A percentile compares a stretch with the other conserved stretches of the same genome.
Evolutionary conservation across 1,140 invertebrate species (phyloP).

Genomic region (Lamellibrachia luymesi): DNA sequence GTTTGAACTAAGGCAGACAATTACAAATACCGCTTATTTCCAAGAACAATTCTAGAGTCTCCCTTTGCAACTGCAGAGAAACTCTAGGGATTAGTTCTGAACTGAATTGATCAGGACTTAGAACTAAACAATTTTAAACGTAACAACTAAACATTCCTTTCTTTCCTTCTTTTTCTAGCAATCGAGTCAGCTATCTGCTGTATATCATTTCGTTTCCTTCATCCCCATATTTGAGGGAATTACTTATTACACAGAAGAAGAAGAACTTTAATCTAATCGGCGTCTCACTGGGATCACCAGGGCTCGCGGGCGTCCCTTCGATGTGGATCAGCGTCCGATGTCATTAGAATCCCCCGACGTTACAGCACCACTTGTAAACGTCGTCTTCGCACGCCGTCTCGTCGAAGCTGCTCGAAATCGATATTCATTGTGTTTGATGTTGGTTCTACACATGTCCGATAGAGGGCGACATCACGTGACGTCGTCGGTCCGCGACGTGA

Average conservation of each 20-base stretch:
- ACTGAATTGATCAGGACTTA: too few relatives aligned
- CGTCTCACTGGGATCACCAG: not conserved
- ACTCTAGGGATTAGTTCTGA: too few relatives aligned
- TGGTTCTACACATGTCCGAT: not conserved
- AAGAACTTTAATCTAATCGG: constrained; percentile 1
- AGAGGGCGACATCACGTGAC: not conserved
- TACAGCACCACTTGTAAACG: not conserved
- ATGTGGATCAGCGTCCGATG: not conserved
- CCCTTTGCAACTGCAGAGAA: too few relatives aligned
- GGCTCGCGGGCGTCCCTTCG: not conserved
- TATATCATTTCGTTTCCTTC: not conserved
- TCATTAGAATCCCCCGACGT: not conserved
- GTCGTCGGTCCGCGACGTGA: not conserved
- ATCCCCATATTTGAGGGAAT: too few relatives aligned
- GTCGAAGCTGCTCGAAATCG: not conserved
- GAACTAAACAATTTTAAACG: too few relatives aligned
- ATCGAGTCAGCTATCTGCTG: too few relatives aligned
- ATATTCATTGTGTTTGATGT: not conserved
- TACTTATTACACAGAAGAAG: not conserved
- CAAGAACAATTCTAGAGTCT: not conserved
- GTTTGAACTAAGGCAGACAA: not conserved
- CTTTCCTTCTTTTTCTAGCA: too few relatives aligned
- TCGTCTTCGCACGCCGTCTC: not conserved
- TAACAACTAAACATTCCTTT: too few relatives aligned
- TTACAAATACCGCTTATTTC: not conserved